These are phyloP conservation scores for Leucophenga varia DNA, from an alignment of 1,140 invertebrate genomes.

Conservation along the genomic window DNA sequence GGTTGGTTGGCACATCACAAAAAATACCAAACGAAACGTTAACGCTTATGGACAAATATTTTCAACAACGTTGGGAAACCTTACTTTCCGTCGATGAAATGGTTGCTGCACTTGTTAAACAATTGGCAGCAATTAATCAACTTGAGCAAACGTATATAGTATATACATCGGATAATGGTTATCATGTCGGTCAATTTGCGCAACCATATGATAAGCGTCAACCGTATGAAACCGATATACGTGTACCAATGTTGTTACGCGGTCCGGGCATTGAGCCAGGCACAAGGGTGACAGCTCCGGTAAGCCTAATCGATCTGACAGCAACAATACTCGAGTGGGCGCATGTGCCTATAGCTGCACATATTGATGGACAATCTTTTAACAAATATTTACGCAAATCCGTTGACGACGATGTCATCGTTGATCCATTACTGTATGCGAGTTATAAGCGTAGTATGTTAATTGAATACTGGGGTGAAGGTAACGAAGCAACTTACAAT, in stretches of 20 bases:
- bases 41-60: constrained; percentile 67
- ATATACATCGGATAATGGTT: constrained; percentile 87
- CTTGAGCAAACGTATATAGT: constrained; percentile 78
- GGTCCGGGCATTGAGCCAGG: constrained; percentile 69
- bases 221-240: constrained; percentile 85
- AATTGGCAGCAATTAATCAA: constrained; percentile 60
- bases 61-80: constrained; percentile 72
- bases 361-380: constrained; percentile 67
- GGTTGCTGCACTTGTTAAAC: constrained; percentile 65
- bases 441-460: constrained; percentile 62
- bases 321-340: constrained; percentile 77
- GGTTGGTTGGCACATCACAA: constrained; percentile 71
- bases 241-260: constrained; percentile 76
- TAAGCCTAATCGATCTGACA: constrained; percentile 78
- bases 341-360: constrained; percentile 35
- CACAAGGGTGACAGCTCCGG: constrained; percentile 58
- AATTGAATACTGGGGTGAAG: constrained; percentile 80
- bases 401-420: constrained; percentile 6
- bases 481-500: constrained; percentile 58
- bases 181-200: constrained; percentile 84
- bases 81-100: constrained; percentile 85
- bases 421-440: constrained; percentile 1
- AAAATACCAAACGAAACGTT: constrained; percentile 63
- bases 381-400: constrained; percentile 29
- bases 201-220: constrained; percentile 85